Conservation (phyloP, 2,888 invertebrate species). For the Seira ritae region DNA sequence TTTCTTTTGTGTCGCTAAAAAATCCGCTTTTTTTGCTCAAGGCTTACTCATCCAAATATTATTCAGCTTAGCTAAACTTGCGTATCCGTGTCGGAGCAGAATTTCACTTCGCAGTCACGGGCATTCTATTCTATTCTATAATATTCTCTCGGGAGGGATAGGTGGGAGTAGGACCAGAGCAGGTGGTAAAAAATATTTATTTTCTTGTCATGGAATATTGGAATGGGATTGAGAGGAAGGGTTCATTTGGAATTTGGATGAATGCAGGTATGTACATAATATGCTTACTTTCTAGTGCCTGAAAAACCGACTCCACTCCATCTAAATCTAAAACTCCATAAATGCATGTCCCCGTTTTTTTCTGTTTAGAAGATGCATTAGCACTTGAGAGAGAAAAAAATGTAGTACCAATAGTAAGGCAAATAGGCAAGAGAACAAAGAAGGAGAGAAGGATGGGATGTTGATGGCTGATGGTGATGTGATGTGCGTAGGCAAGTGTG, state of each 20-base stretch:
- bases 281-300: background rate
- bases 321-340: too few species aligned
- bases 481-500: background rate
- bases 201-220: too few species aligned
- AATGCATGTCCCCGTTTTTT: constrained; percentile 26
- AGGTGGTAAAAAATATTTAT: too few species aligned
- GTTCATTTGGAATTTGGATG: constrained; percentile 44
- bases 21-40: constrained; percentile 53
- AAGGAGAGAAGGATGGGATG: too few species aligned
- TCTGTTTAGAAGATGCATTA: background rate
- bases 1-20: constrained; percentile 49
- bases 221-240: too few species aligned
- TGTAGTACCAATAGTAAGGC: too few species aligned
- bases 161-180: too few species aligned
- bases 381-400: too few species aligned
- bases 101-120: background rate
- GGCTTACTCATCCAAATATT: constrained; percentile 42
- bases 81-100: background rate
- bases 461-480: too few species aligned
- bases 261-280: constrained; percentile 14
- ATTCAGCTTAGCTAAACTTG: background rate
- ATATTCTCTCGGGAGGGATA: background rate
- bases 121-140: background rate
- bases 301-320: constrained; percentile 38
- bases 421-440: too few species aligned